phyloP scores from a whole-genome alignment of 2,113 vertebrate genomes.

The Turdus rufiventris region DNA sequence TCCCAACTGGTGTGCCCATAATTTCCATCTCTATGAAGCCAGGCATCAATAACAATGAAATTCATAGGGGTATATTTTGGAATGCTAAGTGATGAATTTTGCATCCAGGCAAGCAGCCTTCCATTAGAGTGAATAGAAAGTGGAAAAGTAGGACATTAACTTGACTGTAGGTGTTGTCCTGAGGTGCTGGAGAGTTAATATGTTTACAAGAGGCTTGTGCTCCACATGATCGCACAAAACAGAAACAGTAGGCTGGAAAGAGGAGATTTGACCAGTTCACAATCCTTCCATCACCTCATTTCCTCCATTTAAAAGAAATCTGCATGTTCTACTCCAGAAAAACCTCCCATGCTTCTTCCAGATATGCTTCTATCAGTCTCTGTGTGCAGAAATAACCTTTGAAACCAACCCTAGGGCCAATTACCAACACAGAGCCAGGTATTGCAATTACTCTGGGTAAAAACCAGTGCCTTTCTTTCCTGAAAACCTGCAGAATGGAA shows the following conservation, averaged over 20 bases:
- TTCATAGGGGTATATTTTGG: conserved; percentile 11
- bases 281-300: background rate
- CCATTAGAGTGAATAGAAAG: background rate
- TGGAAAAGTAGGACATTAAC: background rate
- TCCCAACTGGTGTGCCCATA: background rate
- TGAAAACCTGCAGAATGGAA: background rate
- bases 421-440: background rate
- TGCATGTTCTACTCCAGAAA: background rate
- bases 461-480: conserved; percentile 16
- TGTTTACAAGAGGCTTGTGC: background rate
- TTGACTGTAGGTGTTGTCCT: background rate
- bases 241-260: background rate
- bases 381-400: background rate
- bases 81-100: conserved; percentile 30
- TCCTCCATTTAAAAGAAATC: background rate
- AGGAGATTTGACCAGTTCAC: background rate
- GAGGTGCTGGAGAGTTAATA: background rate
- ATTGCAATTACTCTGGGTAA: background rate
- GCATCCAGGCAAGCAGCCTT: background rate
- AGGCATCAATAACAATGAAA: conserved; percentile 6
- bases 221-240: background rate
- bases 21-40: conserved; percentile 37
- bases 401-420: background rate
- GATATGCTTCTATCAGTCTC: background rate
- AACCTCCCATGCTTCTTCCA: background rate